These are phyloP conservation scores for Papilio aristodemus DNA, from an alignment of 1,140 invertebrate species.

Conservation along the genomic window DNA sequence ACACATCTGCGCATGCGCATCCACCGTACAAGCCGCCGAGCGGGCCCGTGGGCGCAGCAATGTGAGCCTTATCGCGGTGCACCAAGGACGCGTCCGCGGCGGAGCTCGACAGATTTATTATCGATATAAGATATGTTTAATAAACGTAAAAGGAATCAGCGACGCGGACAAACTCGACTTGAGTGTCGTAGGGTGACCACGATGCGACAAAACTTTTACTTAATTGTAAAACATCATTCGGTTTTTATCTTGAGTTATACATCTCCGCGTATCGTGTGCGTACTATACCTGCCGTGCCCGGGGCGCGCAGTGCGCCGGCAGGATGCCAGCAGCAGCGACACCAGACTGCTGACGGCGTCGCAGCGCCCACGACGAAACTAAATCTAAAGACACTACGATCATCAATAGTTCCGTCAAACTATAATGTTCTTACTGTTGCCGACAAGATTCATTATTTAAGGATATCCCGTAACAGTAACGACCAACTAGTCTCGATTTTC, in stretches of 20 bases:
- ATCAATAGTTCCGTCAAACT: too few relatives aligned
- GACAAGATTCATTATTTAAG: neutral
- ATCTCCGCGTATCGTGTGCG: too few relatives aligned
- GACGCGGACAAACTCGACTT: slow-evolving; percentile 59
- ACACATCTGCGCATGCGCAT: slow-evolving; percentile 70
- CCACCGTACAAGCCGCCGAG: slow-evolving; percentile 37
- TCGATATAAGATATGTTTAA: slow-evolving; percentile 76
- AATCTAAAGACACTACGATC: too few relatives aligned
- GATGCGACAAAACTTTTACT: neutral
- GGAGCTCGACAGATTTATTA: slow-evolving; percentile 61
- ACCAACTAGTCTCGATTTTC: neutral
- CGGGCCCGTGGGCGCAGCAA: slow-evolving; percentile 31
- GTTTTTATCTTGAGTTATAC: neutral
- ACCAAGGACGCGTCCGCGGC: slow-evolving; percentile 38
- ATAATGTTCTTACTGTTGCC: too few relatives aligned
- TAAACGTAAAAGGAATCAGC: slow-evolving; percentile 70
- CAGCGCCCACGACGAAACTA: too few relatives aligned
- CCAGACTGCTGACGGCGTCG: too few relatives aligned
- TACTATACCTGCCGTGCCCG: too few relatives aligned
- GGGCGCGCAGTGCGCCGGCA: too few relatives aligned
- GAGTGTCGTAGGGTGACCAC: slow-evolving; percentile 57
- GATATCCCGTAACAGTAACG: neutral
- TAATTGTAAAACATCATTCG: neutral
- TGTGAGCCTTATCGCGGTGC: slow-evolving; percentile 44
- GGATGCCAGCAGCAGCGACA: too few relatives aligned